Evolutionary conservation across 2,888 invertebrate genomes (phyloP).

Genomic region (Lumbricus terrestris): DNA sequence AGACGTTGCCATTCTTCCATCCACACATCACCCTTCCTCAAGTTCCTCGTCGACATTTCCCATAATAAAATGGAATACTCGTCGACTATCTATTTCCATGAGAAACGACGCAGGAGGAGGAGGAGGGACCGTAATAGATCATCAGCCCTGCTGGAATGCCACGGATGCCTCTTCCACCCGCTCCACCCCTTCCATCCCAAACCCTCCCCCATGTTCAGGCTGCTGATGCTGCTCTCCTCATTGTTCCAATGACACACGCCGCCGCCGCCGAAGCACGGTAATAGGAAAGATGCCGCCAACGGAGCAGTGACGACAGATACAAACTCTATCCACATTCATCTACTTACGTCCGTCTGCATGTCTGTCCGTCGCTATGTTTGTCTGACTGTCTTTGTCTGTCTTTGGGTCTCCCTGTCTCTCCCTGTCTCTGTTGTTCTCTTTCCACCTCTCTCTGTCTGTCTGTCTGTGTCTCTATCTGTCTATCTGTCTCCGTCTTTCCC

Average conservation of each 20-base stretch:
- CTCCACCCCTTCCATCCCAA: too few species aligned
- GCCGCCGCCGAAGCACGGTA: background rate
- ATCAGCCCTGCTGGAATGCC: background rate
- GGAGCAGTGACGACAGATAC: background rate
- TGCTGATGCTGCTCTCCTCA: background rate
- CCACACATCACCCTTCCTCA: background rate
- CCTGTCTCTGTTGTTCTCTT: too few species aligned
- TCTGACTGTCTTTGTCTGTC: too few species aligned
- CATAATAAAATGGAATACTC: background rate
- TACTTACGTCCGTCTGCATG: background rate
- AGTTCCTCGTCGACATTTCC: background rate
- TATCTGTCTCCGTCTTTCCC: background rate
- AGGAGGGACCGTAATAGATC: background rate
- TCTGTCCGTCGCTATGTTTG: too few species aligned
- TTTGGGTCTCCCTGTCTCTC: too few species aligned
- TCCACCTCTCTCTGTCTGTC: background rate
- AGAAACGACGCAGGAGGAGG: too few species aligned
- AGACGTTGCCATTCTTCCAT: too few species aligned
- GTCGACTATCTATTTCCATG: background rate
- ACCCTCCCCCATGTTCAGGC: too few species aligned
- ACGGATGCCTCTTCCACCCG: background rate
- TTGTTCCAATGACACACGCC: background rate
- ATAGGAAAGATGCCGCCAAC: background rate
- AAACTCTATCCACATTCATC: background rate
- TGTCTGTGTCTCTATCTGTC: background rate